phyloP scores from a whole-genome alignment of 1,140 invertebrate genomes.

The Drosophila varians region DNA sequence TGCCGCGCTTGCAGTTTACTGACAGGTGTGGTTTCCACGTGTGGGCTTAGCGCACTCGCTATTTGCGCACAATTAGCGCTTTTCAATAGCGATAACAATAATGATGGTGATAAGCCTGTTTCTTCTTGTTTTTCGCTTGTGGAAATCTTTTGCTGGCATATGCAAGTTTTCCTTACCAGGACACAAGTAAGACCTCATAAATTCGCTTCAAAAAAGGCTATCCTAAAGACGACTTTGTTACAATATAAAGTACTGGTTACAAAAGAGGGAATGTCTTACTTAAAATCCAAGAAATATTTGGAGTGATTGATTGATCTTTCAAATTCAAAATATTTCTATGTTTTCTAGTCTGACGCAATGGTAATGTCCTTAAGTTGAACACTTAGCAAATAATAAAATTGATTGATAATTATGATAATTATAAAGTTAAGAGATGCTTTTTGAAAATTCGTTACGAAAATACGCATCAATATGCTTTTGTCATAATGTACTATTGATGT shows the following conservation, averaged over 20 bases:
- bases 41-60: slow-evolving; percentile 53
- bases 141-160: slow-evolving; percentile 34
- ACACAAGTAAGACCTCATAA: not conserved
- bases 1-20: slow-evolving; percentile 32
- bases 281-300: too few species aligned
- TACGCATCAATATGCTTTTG: not conserved
- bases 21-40: slow-evolving; percentile 24
- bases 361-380: too few species aligned
- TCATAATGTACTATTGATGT: not conserved
- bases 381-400: too few species aligned
- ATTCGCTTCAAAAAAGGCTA: not conserved
- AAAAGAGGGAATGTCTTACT: too few species aligned
- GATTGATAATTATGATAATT: too few species aligned
- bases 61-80: slow-evolving; percentile 77
- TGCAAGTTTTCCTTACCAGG: slow-evolving; percentile 26
- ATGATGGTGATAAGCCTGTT: slow-evolving; percentile 41
- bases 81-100: slow-evolving; percentile 62
- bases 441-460: not conserved
- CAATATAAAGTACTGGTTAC: too few species aligned
- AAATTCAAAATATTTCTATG: too few species aligned
- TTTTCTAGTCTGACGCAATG: too few species aligned
- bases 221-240: too few species aligned
- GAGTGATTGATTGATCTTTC: too few species aligned
- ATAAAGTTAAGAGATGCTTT: not conserved
- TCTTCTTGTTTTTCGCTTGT: slow-evolving; percentile 35